Evolutionary conservation across 2,888 invertebrate genomes (phyloP).

Genomic region (Strigamia crassipes): DNA sequence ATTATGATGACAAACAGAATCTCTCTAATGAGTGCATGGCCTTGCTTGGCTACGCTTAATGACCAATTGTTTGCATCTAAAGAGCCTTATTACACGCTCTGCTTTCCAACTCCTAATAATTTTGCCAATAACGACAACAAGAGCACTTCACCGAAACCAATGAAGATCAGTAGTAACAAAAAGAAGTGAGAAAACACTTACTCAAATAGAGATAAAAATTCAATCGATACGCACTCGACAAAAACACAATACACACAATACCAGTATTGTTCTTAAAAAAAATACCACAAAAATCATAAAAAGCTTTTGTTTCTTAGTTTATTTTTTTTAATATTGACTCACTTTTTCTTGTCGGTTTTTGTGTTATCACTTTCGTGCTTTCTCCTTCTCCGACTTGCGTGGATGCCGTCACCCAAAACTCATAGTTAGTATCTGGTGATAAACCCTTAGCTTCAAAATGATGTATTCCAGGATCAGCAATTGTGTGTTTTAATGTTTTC

Average conservation of each 20-base stretch:
- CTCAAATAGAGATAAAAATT: constrained; percentile 24
- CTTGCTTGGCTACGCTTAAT: constrained; percentile 42
- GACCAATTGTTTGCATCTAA: constrained; percentile 42
- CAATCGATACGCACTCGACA: background rate
- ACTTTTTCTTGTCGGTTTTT: constrained; percentile 44
- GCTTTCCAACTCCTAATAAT: constrained; percentile 38
- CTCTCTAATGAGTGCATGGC: constrained; percentile 42
- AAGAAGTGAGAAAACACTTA: constrained; percentile 34
- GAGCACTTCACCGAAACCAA: constrained; percentile 36
- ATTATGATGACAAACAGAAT: constrained; percentile 40
- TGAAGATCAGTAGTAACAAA: constrained; percentile 8
- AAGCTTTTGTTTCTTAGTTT: too few relatives aligned
- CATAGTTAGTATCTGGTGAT: constrained; percentile 64
- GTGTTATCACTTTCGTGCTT: constrained; percentile 47
- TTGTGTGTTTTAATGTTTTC: constrained; percentile 10
- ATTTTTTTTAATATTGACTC: background rate
- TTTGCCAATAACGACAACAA: constrained; percentile 40
- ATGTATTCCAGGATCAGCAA: background rate
- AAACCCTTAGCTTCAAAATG: constrained; percentile 62
- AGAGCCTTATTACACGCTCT: constrained; percentile 42
- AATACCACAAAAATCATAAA: background rate
- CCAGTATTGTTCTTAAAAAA: too few relatives aligned
- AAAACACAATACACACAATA: background rate
- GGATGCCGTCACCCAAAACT: constrained; percentile 68
- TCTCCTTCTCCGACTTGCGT: constrained; percentile 67